Conservation (phyloP, 2,113 vertebrate species). For the Laterallus jamaicensis region DNA sequence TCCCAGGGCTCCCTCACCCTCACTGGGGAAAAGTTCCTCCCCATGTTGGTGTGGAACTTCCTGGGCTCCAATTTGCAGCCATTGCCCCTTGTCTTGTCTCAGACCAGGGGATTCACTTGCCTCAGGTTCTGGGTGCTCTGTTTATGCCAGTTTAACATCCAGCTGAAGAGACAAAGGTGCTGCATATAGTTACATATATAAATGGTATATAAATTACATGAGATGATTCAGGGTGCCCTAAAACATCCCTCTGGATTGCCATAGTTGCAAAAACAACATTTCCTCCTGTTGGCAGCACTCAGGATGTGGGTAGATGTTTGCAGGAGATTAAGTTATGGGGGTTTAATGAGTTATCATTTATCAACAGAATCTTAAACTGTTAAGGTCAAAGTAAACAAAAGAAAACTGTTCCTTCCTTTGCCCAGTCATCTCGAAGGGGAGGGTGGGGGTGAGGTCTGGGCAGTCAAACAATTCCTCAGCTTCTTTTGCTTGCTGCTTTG, state of each 20-base stretch:
- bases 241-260: not conserved
- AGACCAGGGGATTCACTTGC: not conserved
- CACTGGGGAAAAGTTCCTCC: too few relatives aligned
- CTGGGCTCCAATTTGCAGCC: too few relatives aligned
- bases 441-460: not conserved
- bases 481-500: not conserved
- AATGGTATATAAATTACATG: not conserved
- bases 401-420: not conserved
- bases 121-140: not conserved
- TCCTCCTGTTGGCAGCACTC: not conserved
- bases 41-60: too few relatives aligned
- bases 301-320: not conserved
- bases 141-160: not conserved
- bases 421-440: not conserved
- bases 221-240: not conserved
- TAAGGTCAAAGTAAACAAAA: not conserved
- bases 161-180: not conserved
- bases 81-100: too few relatives aligned
- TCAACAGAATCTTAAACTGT: not conserved
- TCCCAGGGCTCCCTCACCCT: too few relatives aligned
- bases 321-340: not conserved
- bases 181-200: accelerated
- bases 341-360: not conserved
- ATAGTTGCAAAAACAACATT: not conserved
- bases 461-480: not conserved